Base-by-base conservation (phyloP, 2,797 vertebrate genomes). In the Gymnopithys bicolor region DNA sequence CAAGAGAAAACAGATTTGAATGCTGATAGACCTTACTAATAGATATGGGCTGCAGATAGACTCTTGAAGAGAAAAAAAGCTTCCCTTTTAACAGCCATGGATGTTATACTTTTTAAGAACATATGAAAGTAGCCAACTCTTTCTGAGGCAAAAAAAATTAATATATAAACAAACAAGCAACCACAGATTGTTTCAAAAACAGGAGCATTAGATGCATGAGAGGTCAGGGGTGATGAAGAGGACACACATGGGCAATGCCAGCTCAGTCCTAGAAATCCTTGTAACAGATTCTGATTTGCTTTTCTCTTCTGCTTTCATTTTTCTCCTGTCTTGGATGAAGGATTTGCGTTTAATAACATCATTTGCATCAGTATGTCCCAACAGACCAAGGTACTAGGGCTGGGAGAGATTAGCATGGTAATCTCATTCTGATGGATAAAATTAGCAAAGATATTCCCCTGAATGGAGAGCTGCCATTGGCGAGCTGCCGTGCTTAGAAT, bases 361-460 rank as follows among this genome's bases (percentile, higher is more conserved):
- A 98, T 98, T 98, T 98, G 97, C 98, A 98, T 98, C 98, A 97
- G 98, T 76, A 96, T 98, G 98, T 98, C 98, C 98, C 98, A 97
- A 98, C 98, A 99, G 99, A 99, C 98, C 98, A 98, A 97, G 98
- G 98, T 98, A 98, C 96, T 96, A 98, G 98, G 97, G 97, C 97
- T 97, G 95, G 93, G 96, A 95, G 96, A 98, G 98, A 99, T 99
- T 99, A 99, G 98, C 99, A 99, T 99, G 99, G 98, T 99, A 99
- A 99, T 99, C 98, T 99, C 98, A 99, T 99, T 99, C 98, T 98
- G 97, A 98, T 98, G 99, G 98, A 99, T 99, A 98, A 99, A 99
- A 99, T 99, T 99, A 99, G 99, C 99, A 99, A 98, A 99, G 98
- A 98, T 99, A 99, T 99, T 98, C 98, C 98, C 99, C 98, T 98